Evolutionary conservation across 2,797 vertebrate species (phyloP).

Genomic region (Aotus griseimembra): DNA sequence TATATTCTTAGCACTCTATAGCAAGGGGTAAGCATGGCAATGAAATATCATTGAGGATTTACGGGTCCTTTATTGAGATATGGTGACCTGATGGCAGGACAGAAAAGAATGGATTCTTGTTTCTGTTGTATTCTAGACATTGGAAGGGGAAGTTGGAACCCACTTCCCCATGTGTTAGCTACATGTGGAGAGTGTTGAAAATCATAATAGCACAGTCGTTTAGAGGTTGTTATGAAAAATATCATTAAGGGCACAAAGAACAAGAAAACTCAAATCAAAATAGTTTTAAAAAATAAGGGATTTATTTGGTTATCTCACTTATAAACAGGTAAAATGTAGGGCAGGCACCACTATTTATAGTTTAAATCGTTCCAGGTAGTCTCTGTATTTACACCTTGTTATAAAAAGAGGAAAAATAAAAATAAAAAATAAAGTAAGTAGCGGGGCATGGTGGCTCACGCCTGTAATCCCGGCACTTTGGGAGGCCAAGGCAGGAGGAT

Average conservation of each 20-base stretch:
- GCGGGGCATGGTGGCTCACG: fast-evolving
- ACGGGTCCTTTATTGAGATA: not conserved
- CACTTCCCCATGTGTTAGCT: not conserved
- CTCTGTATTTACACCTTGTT: no score
- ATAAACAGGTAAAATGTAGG: no score
- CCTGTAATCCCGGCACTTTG: not conserved
- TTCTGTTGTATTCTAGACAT: not conserved
- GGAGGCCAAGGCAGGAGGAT: no score
- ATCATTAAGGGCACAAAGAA: not conserved
- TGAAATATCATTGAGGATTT: not conserved
- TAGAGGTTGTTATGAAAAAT: not conserved
- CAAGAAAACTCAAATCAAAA: not conserved
- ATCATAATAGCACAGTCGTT: not conserved
- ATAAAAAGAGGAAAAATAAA: no score
- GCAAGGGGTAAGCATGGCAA: not conserved
- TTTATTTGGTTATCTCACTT: no score
- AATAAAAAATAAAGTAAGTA: no score
- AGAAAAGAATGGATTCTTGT: not conserved
- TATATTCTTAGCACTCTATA: not conserved
- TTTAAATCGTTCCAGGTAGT: no score
- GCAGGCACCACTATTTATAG: no score
- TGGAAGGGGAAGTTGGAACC: not conserved
- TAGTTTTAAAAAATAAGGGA: not conserved
- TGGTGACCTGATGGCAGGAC: not conserved
- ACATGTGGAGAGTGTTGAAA: not conserved